phyloP scores from a whole-genome alignment of 35 echinoderm and acorn worm genomes.

The Lytechinus pictus region DNA sequence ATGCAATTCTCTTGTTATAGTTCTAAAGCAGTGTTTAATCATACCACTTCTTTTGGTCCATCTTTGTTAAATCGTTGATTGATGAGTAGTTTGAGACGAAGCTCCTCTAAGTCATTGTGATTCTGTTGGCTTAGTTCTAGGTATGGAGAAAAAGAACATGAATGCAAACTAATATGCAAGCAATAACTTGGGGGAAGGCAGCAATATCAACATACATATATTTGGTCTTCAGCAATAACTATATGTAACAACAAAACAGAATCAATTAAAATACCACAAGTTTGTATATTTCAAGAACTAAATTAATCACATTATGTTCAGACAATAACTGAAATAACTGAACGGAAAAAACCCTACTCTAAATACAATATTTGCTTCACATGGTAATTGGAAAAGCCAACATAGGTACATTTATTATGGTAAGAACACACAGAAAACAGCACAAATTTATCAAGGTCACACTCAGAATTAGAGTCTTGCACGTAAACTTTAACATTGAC shows the following conservation, averaged over 20 bases:
- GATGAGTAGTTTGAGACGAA: background rate
- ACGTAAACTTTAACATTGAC: too few relatives aligned
- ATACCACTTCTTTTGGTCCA: constrained; percentile 22
- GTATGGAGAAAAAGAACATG: background rate
- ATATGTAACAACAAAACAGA: background rate
- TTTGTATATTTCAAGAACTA: too few relatives aligned
- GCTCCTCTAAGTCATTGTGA: constrained; percentile 1
- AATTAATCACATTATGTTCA: too few relatives aligned
- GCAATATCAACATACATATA: too few relatives aligned
- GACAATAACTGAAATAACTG: too few relatives aligned
- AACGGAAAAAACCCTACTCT: too few relatives aligned
- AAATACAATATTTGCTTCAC: too few relatives aligned
- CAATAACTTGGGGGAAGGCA: background rate
- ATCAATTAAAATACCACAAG: too few relatives aligned
- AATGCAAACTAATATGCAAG: background rate
- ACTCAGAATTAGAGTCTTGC: background rate
- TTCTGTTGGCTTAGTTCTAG: background rate
- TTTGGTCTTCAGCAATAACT: background rate
- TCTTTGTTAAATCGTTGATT: constrained; percentile 9
- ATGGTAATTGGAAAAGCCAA: too few relatives aligned
- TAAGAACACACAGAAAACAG: too few relatives aligned
- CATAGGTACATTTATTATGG: too few relatives aligned
- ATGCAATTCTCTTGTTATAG: background rate
- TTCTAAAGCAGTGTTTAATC: background rate
- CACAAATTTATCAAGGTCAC: too few relatives aligned